Percentiles rank a stretch among this genome's conserved stretches.
Evolutionary conservation across 2,797 vertebrate species (phyloP).

Genomic region (Telmatherina bonti): DNA sequence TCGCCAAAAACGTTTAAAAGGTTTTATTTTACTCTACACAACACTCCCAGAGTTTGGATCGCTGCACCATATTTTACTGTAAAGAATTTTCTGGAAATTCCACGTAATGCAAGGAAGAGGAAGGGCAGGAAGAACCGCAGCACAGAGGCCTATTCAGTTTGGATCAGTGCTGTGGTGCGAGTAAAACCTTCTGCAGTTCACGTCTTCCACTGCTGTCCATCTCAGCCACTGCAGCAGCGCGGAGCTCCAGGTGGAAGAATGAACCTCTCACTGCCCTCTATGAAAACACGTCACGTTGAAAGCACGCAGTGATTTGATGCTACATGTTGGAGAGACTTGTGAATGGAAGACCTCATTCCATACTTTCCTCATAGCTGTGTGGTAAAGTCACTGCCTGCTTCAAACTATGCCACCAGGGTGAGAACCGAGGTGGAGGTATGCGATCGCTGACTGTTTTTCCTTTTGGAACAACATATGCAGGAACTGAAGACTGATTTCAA

Average conservation of each 20-base stretch:
- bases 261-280: conserved; percentile 43
- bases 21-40: conserved; percentile 10
- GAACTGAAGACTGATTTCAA: too few relatives aligned
- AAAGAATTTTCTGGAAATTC: conserved; percentile 19
- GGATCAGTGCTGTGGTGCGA: conserved; percentile 34
- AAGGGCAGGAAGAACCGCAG: conserved; percentile 20
- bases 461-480: too few relatives aligned
- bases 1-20: conserved; percentile 24
- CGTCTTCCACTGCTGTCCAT: conserved; percentile 37
- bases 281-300: conserved; percentile 70
- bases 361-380: neutral
- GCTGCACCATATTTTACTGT: neutral
- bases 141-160: conserved; percentile 6
- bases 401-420: neutral
- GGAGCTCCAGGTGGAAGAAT: conserved; percentile 54
- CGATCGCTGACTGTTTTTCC: neutral
- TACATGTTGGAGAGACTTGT: conserved; percentile 50
- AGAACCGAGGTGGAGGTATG: neutral
- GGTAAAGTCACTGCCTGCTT: neutral
- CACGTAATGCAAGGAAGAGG: conserved; percentile 35
- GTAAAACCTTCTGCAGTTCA: too few relatives aligned
- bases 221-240: conserved; percentile 17
- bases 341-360: conserved; percentile 25
- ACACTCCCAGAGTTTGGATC: conserved; percentile 22
- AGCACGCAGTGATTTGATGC: conserved; percentile 62